These are phyloP conservation scores for Chamaetylas fuelleborni DNA, from an alignment of 2,113 vertebrate species.

Conservation along the genomic window DNA sequence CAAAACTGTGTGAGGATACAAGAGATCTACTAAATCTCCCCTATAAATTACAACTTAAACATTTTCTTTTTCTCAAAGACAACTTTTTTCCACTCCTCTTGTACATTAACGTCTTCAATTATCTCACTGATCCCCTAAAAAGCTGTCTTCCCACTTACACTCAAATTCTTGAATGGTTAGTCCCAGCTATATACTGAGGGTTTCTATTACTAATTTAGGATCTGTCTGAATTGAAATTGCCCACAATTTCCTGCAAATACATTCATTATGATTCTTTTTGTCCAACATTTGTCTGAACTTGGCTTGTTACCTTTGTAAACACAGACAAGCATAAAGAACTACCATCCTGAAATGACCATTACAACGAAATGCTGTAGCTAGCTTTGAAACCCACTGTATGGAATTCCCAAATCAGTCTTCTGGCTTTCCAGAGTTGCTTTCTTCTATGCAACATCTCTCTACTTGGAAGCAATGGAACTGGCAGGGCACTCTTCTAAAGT, in stretches of 20 bases:
- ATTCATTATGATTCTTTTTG: not conserved
- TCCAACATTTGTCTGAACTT: not conserved
- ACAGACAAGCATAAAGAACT: not conserved
- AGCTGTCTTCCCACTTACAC: not conserved
- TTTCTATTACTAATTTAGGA: not conserved
- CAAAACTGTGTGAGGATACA: not conserved
- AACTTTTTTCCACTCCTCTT: not conserved
- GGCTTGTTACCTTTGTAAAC: not conserved
- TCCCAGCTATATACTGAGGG: not conserved
- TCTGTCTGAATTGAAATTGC: not conserved
- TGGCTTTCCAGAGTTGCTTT: not conserved
- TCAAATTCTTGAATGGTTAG: not conserved
- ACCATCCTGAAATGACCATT: not conserved
- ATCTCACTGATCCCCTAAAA: not conserved
- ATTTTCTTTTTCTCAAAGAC: not conserved
- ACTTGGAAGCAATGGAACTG: not conserved
- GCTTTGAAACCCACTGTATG: not conserved
- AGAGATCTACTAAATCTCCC: not conserved
- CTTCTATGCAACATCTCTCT: not conserved
- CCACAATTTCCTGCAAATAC: not conserved
- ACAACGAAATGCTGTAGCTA: rapidly evolving
- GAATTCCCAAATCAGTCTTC: not conserved
- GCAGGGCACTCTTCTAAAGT: not conserved
- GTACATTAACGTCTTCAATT: not conserved
- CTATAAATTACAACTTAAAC: not conserved